A percentile compares a stretch with the other conserved stretches of the same genome.
phyloP scores from a whole-genome alignment of 64 coral and sea anemone genomes.

The Pachyseris speciosa region DNA sequence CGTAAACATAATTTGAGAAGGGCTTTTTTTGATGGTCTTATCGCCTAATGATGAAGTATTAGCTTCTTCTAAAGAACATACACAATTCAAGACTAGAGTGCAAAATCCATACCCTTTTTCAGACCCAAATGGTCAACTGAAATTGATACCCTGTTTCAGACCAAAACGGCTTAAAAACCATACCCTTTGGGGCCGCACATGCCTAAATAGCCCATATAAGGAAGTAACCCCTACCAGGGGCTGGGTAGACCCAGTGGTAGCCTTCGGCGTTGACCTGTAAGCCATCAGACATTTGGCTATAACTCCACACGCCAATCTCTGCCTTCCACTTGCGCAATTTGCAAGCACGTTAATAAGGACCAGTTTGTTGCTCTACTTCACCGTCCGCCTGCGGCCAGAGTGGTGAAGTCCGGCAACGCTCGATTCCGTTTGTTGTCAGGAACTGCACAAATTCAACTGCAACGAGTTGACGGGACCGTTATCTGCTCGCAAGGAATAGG shows the following conservation, averaged over 20 bases:
- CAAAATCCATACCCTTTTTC: too few relatives aligned
- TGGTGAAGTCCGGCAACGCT: neutral
- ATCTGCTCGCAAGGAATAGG: neutral
- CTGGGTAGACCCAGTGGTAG: neutral
- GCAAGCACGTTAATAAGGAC: neutral
- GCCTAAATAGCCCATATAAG: too few relatives aligned
- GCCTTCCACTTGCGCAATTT: neutral
- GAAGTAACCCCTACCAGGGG: too few relatives aligned
- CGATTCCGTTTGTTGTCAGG: neutral
- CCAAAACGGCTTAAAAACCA: too few relatives aligned
- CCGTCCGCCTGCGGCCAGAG: slow-evolving; percentile 15
- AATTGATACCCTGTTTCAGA: too few relatives aligned
- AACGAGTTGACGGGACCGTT: neutral
- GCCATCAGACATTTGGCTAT: neutral
- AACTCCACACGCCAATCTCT: neutral
- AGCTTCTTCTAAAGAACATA: too few relatives aligned
- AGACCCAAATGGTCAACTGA: too few relatives aligned
- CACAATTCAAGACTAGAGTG: too few relatives aligned
- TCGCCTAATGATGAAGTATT: too few relatives aligned
- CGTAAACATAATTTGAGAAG: too few relatives aligned
- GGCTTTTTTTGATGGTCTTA: too few relatives aligned
- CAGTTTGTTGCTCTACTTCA: neutral
- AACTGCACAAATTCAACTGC: neutral
- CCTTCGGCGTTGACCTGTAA: slow-evolving; percentile 9
- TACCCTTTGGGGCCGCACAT: too few relatives aligned